Base-by-base conservation (phyloP, 1,140 invertebrate species). In the Macrostomum lignano region DNA sequence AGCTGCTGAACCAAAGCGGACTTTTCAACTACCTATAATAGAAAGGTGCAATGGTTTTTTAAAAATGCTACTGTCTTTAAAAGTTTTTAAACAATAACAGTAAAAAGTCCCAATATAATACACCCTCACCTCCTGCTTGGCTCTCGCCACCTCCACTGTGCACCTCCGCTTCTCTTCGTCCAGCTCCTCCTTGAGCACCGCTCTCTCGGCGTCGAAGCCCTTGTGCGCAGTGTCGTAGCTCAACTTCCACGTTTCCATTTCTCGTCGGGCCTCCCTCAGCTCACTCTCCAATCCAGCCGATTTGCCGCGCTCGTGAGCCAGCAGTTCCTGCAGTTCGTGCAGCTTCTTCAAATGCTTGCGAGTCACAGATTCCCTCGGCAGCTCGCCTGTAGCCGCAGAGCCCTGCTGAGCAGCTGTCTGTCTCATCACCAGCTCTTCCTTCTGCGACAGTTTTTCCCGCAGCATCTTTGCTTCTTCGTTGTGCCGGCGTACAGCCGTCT, bases 321-420 rank as follows among this genome's bases (percentile, higher is more conserved):
- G 46, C 31, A 70, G 55, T 47, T 63, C 60, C 35, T 61, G 55
- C 22, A 56, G 58, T n/a, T 63, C 49, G 23, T 60, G 54, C 19
- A 71, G 44, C 45, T 69, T 66, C 10, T 62, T 60, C 35, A 63
- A n/a, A n/a, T n/a, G n/a, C n/a, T n/a, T n/a, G n/a, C n/a, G n/a
- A n/a, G n/a, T n/a, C n/a, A n/a, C n/a, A n/a, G n/a, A n/a, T n/a
- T n/a, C n/a, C n/a, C n/a, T n/a, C n/a, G n/a, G n/a, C n/a, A n/a
- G 55, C 1, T 65, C 52, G 37, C 44, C 55, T 38, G 41, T 56
- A 43, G 48, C 42, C 33, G 37, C 55, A 33, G 49, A 62, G 42
- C 41, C 58, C 40, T 61, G 40, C 36, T 60, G 53, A 4, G 43
- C 43, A n/a, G 49, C 46, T 33, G 58, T 52, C 37, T 51, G 44